Evolutionary conservation across 2,888 invertebrate genomes (phyloP), one percentile per base, ranked within the genome.

Genomic region (Branchipolynoe longqiensis): DNA sequence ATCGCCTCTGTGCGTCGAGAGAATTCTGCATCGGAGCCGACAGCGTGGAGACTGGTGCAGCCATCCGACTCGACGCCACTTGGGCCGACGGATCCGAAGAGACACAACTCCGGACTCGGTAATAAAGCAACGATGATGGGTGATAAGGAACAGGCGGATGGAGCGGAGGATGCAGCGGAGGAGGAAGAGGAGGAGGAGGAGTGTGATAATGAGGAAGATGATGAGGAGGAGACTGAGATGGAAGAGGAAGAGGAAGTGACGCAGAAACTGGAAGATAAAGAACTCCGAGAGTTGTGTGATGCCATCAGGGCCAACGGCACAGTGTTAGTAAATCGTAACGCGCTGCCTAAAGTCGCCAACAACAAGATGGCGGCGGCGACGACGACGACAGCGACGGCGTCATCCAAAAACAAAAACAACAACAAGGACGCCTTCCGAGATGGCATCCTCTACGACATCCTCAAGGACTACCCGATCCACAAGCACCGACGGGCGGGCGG

Each of bases 391-490:
- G n/a, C n/a, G n/a, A n/a, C n/a, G n/a, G n/a, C n/a, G n/a, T n/a
- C n/a, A n/a, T n/a, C n/a, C n/a, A n/a, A n/a, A n/a, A n/a, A n/a
- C n/a, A n/a, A n/a, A n/a, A n/a, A n/a, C n/a, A n/a, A n/a, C n/a
- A n/a, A n/a, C n/a, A n/a, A n/a, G n/a, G n/a, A n/a, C n/a, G n/a
- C n/a, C n/a, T 41, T 78, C 14, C 69, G 69, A 38, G 69, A 69
- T 69, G 38, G 38, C 56, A 36, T 82, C 40, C 54, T 59, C 31
- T 64, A 86, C 22, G 86, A 85, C 33, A 85, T 86, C 28, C 64
- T 85, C 56, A 86, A 85, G 56, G 86, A 86, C 73, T 40, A 83
- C 40, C 40, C 62, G n/a, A 59, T 59, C 31, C 69, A 69, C 38
- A 69, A 69, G 38, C 69, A 69, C 69, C 33, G 69, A 33, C 69